These are phyloP conservation scores for Bostrychus sinensis DNA, from an alignment of 2,113 vertebrate species.

Conservation along the genomic window DNA sequence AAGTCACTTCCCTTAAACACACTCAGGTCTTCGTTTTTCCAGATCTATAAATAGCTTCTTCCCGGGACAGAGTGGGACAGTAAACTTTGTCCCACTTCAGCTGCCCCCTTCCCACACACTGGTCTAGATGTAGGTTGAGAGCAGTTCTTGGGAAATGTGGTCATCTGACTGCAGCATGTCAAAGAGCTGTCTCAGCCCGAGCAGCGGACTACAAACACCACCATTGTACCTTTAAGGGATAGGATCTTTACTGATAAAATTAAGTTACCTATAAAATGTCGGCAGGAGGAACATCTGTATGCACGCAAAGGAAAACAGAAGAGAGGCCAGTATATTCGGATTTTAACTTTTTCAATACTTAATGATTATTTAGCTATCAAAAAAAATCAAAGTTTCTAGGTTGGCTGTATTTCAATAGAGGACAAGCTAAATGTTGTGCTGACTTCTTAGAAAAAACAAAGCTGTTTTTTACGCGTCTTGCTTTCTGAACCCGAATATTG, in stretches of 20 bases:
- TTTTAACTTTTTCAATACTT: too few relatives aligned
- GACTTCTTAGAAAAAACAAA: too few relatives aligned
- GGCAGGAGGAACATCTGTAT: too few relatives aligned
- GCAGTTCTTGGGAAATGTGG: conserved; percentile 32
- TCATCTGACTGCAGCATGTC: conserved; percentile 33
- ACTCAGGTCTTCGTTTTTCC: neutral
- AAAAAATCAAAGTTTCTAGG: too few relatives aligned
- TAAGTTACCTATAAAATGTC: too few relatives aligned
- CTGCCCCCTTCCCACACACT: neutral
- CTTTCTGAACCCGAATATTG: too few relatives aligned
- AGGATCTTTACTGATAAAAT: neutral
- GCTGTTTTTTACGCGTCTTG: too few relatives aligned
- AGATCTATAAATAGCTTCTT: conserved; percentile 4
- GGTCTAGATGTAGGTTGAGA: neutral
- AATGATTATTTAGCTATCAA: too few relatives aligned
- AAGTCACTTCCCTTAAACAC: neutral
- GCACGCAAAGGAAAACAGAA: too few relatives aligned
- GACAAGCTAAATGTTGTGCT: too few relatives aligned
- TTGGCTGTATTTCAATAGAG: too few relatives aligned
- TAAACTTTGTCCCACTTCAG: neutral
- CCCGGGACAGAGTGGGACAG: neutral
- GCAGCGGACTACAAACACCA: neutral
- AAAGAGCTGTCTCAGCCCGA: neutral
- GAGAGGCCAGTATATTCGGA: too few relatives aligned
- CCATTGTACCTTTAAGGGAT: conserved; percentile 7